Base-by-base conservation (phyloP, 2,797 vertebrate genomes). In the Heliangelus exortis region DNA sequence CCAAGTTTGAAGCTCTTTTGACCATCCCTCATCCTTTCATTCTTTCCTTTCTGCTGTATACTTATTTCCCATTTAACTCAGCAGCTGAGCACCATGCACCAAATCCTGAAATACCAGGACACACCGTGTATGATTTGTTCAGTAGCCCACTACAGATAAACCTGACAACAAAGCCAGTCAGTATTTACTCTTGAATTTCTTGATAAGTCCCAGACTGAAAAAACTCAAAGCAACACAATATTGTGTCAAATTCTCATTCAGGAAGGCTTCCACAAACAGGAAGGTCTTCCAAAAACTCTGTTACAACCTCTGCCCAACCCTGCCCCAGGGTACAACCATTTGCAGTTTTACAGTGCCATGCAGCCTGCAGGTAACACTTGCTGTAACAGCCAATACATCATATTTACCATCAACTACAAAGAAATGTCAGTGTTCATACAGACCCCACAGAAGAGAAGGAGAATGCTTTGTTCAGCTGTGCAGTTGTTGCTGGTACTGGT, bases 371-470 rank as follows among this genome's bases (percentile, higher is more conserved):
- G 63, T 31, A 92, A 41, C 59, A 34, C 47, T 51, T 57, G 55
- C 55, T 90, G 2, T 29, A 87, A 75, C 48, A 93, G 55, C 33
- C 9, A 8, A 47, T 3, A 17, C 6, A n/a, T 73, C 47, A 2
- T 14, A 43, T 36, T 92, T 45, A 36, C 65, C 9, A 6, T n/a
- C 65, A 84, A 54, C 54, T 22, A 78, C 31, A 80, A 41, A 86
- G 51, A 81, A 72, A 81, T 15, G 6, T 57, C 15, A 68, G 61
- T 4, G 6, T 29, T 80, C 31, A 85, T 72, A 98, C 98, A 97
- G 66, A 98, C 98, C 98, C 97, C 6, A 95, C 51, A 10, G 97
- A 45, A 86, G 98, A 55, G 71, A 98, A 98, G 0, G 97, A 94
- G 94, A 98, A 98, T 0, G 95, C 48, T 94, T 98, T 98, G 97